Conservation (phyloP, 2,888 invertebrate genomes). For the Meta bourneti region DNA sequence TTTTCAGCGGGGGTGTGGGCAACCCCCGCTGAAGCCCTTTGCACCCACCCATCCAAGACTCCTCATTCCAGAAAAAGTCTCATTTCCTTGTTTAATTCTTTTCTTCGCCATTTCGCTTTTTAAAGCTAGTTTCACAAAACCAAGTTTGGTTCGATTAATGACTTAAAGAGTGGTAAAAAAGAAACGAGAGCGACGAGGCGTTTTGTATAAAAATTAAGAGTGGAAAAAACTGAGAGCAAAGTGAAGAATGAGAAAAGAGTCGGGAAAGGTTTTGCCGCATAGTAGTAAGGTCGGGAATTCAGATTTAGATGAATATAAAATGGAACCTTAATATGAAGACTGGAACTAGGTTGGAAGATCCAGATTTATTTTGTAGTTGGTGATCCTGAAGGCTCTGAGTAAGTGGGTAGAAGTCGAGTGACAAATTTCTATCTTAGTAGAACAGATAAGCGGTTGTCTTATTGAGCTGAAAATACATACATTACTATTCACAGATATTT, state of each 20-base stretch:
- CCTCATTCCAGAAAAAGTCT: conserved; percentile 8
- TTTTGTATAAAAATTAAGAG: conserved; percentile 50
- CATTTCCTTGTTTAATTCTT: conserved; percentile 27
- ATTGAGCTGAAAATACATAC: no score
- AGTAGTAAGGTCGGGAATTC: neutral
- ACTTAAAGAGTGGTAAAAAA: conserved; percentile 39
- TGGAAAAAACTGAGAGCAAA: neutral
- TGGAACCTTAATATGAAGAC: conserved; percentile 1
- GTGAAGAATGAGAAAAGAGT: neutral
- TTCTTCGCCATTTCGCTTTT: conserved; percentile 38
- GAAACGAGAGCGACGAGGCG: neutral
- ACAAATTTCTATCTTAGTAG: no score
- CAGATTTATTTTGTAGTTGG: neutral
- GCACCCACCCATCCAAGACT: neutral
- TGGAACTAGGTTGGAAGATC: neutral
- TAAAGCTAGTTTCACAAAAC: conserved; percentile 35
- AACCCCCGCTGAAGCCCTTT: neutral
- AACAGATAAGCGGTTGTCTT: no score
- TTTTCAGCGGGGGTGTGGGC: conserved; percentile 24
- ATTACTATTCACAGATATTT: no score
- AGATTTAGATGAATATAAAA: neutral
- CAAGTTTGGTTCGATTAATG: conserved; percentile 60
- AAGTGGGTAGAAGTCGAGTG: no score
- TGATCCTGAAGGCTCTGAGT: no score
- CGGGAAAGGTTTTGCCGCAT: neutral